Base-by-base conservation (phyloP, 2,113 vertebrate species). In the Galeopterus variegatus region DNA sequence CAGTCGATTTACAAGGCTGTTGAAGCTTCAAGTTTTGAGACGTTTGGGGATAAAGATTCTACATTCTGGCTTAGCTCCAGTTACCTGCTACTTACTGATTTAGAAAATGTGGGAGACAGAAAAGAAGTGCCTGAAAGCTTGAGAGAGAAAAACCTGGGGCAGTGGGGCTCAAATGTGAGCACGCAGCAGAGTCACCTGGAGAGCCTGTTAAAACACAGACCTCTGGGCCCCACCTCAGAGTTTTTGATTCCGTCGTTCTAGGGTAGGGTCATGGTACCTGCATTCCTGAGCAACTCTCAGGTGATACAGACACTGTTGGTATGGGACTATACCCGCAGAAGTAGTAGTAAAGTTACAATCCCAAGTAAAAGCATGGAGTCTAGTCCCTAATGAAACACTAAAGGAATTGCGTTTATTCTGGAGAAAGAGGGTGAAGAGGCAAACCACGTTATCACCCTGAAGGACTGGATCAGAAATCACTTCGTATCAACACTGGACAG, bases 1-100 rank as follows among this genome's bases (percentile, higher is more conserved):
- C 15, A 10, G 48, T 58, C 5, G 1, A 45, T 84, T 90, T 96
- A 79, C 24, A 76, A 65, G 73, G 83, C 21, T 52, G 48, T 1
- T 19, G 88, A 97, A 83, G 15, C 60, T 89, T 45, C 26, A 23
- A 2, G 60, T 65, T 95, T 93, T 86, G 60, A 81, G 58, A 65
- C 17, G 28, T 31, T 3, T 56, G 84, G 70, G 64, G 54, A n/a
- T 31, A n/a, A 11, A 45, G 50, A 26, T 14, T 64, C 28, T 83
- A 52, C 13, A 65, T 1, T 18, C 14, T 69, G 33, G 72, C 8
- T 94, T 76, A 65, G 81, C 72, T 94, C 24, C 10, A 17, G 33
- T n/a, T 84, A 64, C 41, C 33, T 80, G 76, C 26, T 72, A 33
- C 48, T 62, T 33, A 85, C 23, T 94, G 73, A 82, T 17, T 92